These are phyloP conservation scores for Boloria selene DNA, from an alignment of 2,888 invertebrate species.

Conservation along the genomic window DNA sequence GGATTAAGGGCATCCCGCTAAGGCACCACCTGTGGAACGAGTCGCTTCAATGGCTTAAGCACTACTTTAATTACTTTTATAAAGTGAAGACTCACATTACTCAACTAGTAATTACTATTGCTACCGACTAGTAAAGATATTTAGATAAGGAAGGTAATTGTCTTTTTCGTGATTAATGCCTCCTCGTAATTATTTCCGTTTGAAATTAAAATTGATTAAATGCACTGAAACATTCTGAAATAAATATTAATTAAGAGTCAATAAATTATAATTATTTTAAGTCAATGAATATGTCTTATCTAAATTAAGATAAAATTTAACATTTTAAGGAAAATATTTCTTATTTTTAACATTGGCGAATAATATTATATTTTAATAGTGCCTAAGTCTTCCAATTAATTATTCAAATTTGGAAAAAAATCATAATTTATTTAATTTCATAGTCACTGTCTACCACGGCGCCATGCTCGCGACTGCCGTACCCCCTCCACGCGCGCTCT, in stretches of 20 bases:
- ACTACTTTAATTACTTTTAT: slow-evolving; percentile 26
- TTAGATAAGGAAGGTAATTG: slow-evolving; percentile 33
- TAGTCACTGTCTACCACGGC: slow-evolving; percentile 51
- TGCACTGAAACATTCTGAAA: slow-evolving; percentile 3
- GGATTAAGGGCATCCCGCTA: slow-evolving; percentile 62
- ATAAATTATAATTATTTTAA: slow-evolving; percentile 9
- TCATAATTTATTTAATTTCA: slow-evolving; percentile 36
- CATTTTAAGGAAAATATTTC: neutral
- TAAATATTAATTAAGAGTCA: neutral
- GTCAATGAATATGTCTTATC: slow-evolving; percentile 10
- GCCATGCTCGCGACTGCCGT: slow-evolving; percentile 78
- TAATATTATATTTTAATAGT: neutral
- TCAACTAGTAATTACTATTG: slow-evolving; percentile 23
- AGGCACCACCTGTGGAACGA: slow-evolving; percentile 75
- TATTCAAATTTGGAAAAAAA: slow-evolving; percentile 13
- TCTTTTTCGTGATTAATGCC: slow-evolving; percentile 27
- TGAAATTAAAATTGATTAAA: slow-evolving; percentile 24
- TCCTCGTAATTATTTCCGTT: slow-evolving; percentile 36
- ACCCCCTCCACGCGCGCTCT: slow-evolving; percentile 68
- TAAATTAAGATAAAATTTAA: slow-evolving; percentile 1
- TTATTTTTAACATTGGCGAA: neutral
- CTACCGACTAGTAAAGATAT: slow-evolving; percentile 25
- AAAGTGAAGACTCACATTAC: slow-evolving; percentile 20
- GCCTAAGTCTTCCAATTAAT: slow-evolving; percentile 4
- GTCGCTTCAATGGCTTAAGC: slow-evolving; percentile 38